Conservation (phyloP, 2,797 vertebrate species). For the Xenentodon cancila region DNA sequence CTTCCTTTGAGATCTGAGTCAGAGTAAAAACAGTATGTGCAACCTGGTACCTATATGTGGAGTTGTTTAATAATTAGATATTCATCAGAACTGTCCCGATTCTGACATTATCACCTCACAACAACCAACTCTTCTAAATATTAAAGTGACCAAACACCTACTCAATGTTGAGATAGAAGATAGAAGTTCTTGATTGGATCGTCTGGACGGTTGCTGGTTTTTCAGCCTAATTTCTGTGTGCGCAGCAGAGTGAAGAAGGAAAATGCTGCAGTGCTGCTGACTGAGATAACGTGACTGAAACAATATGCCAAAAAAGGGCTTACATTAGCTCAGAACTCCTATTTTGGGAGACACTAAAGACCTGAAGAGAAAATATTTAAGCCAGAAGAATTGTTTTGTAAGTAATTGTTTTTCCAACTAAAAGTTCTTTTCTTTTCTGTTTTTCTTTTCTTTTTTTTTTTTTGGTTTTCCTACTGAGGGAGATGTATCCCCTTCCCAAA, state of each 20-base stretch:
- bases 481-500: not conserved
- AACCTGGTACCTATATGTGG: no score
- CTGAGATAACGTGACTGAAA: conserved; percentile 10
- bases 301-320: conserved; percentile 2
- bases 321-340: conserved; percentile 7
- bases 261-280: conserved; percentile 1
- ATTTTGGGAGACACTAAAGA: conserved; percentile 4
- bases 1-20: no score
- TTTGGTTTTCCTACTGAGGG: not conserved
- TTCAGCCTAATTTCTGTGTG: not conserved
- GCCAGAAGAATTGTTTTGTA: conserved; percentile 3
- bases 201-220: not conserved
- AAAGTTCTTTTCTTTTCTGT: not conserved
- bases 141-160: conserved; percentile 6
- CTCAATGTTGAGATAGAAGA: conserved; percentile 3
- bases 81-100: not conserved
- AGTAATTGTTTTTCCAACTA: not conserved
- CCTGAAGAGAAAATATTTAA: conserved; percentile 8
- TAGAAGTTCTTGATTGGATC: not conserved
- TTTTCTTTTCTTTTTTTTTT: not conserved
- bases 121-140: not conserved
- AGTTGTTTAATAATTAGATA: no score
- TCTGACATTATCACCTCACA: not conserved
- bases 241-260: not conserved
- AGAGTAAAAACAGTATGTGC: no score